Evolutionary conservation across 2,888 invertebrate genomes (phyloP), one percentile per base, ranked within the genome.

Genomic region (Lissonota sp.): DNA sequence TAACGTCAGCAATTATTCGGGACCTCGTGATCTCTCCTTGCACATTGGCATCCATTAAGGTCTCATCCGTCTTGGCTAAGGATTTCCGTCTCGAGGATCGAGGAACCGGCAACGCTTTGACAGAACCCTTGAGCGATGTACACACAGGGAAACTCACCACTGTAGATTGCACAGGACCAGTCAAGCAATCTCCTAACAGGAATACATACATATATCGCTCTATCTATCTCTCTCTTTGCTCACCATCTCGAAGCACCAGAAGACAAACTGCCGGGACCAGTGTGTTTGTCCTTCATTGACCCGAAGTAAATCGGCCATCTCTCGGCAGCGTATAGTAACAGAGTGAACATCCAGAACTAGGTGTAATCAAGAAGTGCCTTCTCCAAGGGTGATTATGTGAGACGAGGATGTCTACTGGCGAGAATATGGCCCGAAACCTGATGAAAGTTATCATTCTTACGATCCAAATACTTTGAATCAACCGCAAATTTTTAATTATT

Each of bases 31-130:
- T n/a, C 39, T 71, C 60, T 42, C 51, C 14, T 71, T 10, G 72
- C 62, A 62, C 72, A 53, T 62, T 72, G 53, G 71, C 1, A 72
- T 72, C 71, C 62, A 62, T 72, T 53, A 72, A 26, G 62, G 55
- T 69, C 53, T 40, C 66, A 51, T 10, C 51, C 39, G 12, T 51
- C 26, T 10, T 37, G 66, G 51, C 60, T 53, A 53, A 10, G 26
- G 60, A 42, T 64, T 64, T 49, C 64, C 64, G 46, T 64, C 10
- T 37, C 14, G 51, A 51, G 66, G 66, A 66, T 66, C 37, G 39
- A 51, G 66, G 37, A 51, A 51, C 51, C 51, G 6, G 14, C 53
- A 53, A 66, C 53, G 51, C 66, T 66, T 66, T 66, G 66, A 66
- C 66, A 39, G 53, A 53, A 1, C 53, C 53, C 14, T 12, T 7